phyloP scores from a whole-genome alignment of 2,113 vertebrate genomes.

The Laticauda laticaudata region DNA sequence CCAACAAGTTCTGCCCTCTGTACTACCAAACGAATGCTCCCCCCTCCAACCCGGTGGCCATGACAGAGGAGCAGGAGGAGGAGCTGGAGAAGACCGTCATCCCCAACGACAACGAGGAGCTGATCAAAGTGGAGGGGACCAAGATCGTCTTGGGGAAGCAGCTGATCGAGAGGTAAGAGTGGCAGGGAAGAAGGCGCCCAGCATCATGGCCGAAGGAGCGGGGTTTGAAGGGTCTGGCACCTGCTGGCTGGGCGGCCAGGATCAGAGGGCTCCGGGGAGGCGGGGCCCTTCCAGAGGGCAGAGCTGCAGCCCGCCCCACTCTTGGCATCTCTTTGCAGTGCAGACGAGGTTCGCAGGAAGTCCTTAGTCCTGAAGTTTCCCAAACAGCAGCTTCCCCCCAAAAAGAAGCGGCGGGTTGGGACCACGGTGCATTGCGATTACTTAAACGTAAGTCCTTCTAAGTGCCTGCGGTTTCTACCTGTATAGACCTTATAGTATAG shows the following conservation, averaged over 20 bases:
- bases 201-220: accelerated
- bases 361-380: conserved; percentile 98
- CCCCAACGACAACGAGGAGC: conserved; percentile 96
- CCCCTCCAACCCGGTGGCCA: conserved; percentile 95
- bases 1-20: conserved; percentile 97
- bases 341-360: conserved; percentile 95
- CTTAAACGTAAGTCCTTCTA: conserved; percentile 83
- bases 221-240: not conserved
- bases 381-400: conserved; percentile 94
- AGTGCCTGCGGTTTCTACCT: not conserved
- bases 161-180: conserved; percentile 90
- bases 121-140: conserved; percentile 98
- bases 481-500: not conserved
- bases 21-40: conserved; percentile 99
- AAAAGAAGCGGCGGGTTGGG: conserved; percentile 94
- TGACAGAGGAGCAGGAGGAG: conserved; percentile 99
- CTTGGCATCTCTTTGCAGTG: conserved; percentile 65
- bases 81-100: conserved; percentile 98
- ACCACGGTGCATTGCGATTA: conserved; percentile 96
- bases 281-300: not conserved
- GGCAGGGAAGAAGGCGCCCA: not conserved
- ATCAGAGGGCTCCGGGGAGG: not conserved
- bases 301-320: not conserved
- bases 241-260: not conserved
- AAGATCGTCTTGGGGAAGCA: conserved; percentile 98